Base-by-base conservation (phyloP, 2,797 vertebrate genomes). In the Thunnus albacares region DNA sequence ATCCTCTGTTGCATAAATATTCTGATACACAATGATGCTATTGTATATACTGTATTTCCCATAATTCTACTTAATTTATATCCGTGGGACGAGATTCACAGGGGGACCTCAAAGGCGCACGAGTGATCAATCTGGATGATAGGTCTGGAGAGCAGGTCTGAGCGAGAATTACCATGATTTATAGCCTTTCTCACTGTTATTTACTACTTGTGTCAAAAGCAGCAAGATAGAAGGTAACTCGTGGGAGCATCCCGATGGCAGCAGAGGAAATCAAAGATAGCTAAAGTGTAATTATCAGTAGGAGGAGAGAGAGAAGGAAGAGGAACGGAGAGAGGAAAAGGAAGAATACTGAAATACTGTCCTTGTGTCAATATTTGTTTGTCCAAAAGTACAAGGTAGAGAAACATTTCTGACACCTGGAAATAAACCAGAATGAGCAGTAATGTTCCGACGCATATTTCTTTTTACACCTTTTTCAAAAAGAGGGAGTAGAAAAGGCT, bases 141-240 rank as follows among this genome's bases (percentile, higher is more conserved):
- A 74, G 70, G 77, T 75, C 82, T 72, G 65, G 57, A 56, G 26
- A 59, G 41, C 45, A 49, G 22, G 41, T 49, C 41, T 35, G 28
- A 79, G 73, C 53, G 82, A 77, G 79, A 87, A 87, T 89, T 77
- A 84, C 35, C 73, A 59, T 91, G 92, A 93, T 90, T 87, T 82
- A 91, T 85, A 47, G 77, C 67, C 79, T 56, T 77, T 28, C 65
- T 77, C 67, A 41, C 59, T 59, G 69, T 83, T 93, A 91, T 93
- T 94, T 93, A 90, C 84, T 75, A 65, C 82, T 47, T 2, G 33
- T 75, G 89, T 86, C 90, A 82, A 61, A 87, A 62, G 80, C 57
- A 71, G 67, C 68, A 57, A 59, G 74, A 75, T 58, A 80, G 65
- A 59, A 65, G 71, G 63, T 49, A 81, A 75, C 81, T 89, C 66